These are phyloP conservation scores for Lophotis ruficrista DNA, from an alignment of 2,113 vertebrate species.

Conservation along the genomic window DNA sequence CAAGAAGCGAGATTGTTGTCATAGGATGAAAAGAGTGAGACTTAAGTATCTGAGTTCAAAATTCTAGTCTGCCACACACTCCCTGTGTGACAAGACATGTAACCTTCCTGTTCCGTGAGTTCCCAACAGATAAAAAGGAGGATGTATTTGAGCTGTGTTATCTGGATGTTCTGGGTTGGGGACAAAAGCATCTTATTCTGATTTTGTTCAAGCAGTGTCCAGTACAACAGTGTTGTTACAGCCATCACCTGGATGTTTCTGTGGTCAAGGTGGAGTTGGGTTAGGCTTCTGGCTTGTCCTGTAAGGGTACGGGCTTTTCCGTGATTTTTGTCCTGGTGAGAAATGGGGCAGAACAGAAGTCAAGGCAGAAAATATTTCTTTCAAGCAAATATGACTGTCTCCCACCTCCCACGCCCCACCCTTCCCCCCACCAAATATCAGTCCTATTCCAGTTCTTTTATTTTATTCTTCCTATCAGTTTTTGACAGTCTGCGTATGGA, in stretches of 20 bases:
- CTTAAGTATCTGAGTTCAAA: neutral
- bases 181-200: neutral
- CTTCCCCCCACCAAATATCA: neutral
- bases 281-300: neutral
- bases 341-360: neutral
- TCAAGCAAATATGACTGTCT: neutral
- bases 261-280: neutral
- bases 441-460: slow-evolving; percentile 9
- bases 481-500: slow-evolving; percentile 63
- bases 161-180: neutral
- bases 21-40: neutral
- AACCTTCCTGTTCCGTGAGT: neutral
- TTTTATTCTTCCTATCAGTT: slow-evolving; percentile 43
- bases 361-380: slow-evolving; percentile 15
- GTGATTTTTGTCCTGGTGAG: neutral
- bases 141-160: neutral
- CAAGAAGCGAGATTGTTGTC: neutral
- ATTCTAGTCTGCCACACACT: neutral
- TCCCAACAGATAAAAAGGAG: neutral
- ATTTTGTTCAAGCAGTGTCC: rapidly evolving
- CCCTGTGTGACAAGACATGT: neutral
- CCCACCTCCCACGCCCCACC: too few relatives aligned
- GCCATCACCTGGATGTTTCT: neutral
- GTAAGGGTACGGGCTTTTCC: neutral
- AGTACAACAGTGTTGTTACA: neutral